Evolutionary conservation across 2,888 invertebrate species (phyloP), one percentile per base, ranked within the genome.

Genomic region (Timema podura): DNA sequence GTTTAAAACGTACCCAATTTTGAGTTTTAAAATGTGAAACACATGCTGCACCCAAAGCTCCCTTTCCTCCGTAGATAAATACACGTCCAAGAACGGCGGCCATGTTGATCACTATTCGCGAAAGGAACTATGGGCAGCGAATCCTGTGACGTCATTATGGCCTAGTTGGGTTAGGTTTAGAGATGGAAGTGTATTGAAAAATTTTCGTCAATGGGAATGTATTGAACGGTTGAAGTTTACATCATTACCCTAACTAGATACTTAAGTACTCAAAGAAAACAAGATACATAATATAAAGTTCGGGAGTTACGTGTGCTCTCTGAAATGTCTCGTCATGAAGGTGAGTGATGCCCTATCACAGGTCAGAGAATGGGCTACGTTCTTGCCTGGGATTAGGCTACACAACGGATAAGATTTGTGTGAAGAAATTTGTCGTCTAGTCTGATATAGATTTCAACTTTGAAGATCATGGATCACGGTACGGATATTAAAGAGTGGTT

Each of bases 251-350:
- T 48, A 59, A 67, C 70, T 67, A 68, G 67, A 61, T 67, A 72
- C 69, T 72, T 59, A 45, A 68, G 48, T 66, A 64, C 71, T 73
- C 70, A 59, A 65, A 71, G 73, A 70, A 70, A 59, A 61, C 67
- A 70, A 65, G 67, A 69, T 54, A 68, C 59, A 71, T 64, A 71
- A 70, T 54, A 61, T 64, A 48, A 70, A 67, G 64, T 59, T 70
- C 49, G 70, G 61, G 69, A 71, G 69, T 64, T 70, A 65, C 64
- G 69, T 69, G 69, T 72, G 68, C 77, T 77, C 76, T 77, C 77
- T 80, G 88, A 88, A 90, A 93, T 93, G 93, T 93, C 91, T 89
- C 92, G 93, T 87, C 93, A 93, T 92, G 93, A 93, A 89, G 96
- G 96, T 89, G 92, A 91, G 83, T 87, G 86, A 83, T 83, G 83